Conservation (phyloP, 2,113 vertebrate species). For the Clarias magur region DNA sequence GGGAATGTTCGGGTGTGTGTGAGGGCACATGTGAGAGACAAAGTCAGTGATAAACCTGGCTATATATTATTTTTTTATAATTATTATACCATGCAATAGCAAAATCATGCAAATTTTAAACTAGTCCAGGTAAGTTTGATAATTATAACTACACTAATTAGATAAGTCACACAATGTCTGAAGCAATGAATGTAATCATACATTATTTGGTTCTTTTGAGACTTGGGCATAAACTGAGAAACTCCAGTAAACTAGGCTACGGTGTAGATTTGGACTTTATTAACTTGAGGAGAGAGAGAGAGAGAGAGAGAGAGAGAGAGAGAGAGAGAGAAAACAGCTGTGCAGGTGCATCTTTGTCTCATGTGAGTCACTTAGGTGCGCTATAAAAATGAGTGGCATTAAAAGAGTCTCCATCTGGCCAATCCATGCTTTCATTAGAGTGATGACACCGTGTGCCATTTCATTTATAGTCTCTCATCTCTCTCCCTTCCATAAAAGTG, state of each 20-base stretch:
- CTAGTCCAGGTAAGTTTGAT: background rate
- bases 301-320: background rate
- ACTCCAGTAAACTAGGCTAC: background rate
- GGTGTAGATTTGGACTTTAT: background rate
- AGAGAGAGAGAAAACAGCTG: constrained; percentile 16
- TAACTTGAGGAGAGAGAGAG: background rate
- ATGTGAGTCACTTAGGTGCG: constrained; percentile 18
- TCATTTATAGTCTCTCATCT: constrained; percentile 42
- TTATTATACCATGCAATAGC: background rate
- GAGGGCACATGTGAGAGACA: background rate
- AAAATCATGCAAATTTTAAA: background rate
- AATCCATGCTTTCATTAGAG: constrained; percentile 38
- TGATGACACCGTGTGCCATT: constrained; percentile 36
- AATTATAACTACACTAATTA: background rate
- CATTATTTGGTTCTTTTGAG: background rate
- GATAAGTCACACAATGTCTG: no score
- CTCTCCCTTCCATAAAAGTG: background rate
- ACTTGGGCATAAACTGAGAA: background rate
- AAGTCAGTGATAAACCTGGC: no score
- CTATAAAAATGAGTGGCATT: constrained; percentile 37
- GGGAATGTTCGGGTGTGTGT: background rate
- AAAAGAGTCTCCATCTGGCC: constrained; percentile 45
- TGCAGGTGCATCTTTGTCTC: constrained; percentile 12
- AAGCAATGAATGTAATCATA: background rate
- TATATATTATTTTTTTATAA: no score